Evolutionary conservation across 1,140 invertebrate genomes (phyloP), one percentile per base, ranked within the genome.

Genomic region (Mamestra configurata): DNA sequence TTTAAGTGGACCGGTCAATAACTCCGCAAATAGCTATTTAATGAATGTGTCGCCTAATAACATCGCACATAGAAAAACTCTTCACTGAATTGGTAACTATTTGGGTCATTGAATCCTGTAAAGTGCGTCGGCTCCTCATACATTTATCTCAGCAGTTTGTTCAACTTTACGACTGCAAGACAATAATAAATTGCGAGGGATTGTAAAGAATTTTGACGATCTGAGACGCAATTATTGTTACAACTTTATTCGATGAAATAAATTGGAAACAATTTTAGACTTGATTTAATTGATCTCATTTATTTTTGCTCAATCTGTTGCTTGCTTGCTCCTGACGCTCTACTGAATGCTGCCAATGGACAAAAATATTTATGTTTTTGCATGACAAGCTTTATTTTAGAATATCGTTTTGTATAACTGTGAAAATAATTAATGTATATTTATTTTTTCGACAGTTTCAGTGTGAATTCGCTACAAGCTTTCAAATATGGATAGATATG

Each of bases 1-100:
- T 57, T 78, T 76, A 84, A 83, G 82, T 83, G 46, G 71, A 79
- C 53, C 75, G 88, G 88, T 90, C 90, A 92, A 91, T 88, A 88
- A 88, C 86, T 82, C 82, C 72, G 59, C 82, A 77, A 84, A 78
- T 81, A 79, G 68, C 66, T 82, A 81, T 84, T 84, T 77, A 86
- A 84, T 78, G 77, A 85, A 87, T 82, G 76, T 76, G 86, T 83
- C 84, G 81, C 82, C 82, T 83, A 82, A 81, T 81, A 79, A 82
- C 22, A 79, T 27, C 76, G 81, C 68, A 79, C 79, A 86, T 84
- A 83, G 82, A 90, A 88, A 89, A 86, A 87, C 43, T 82, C 51
- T 75, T n/a, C 59, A 53, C 49, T 81, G 77, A 87, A 88, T 91
- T 90, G 85, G 11, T 37, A 83, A 79, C 71, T 89, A 90, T 90